Evolutionary conservation across 2,888 invertebrate species (phyloP).

Genomic region (Pristionchus japonicus): DNA sequence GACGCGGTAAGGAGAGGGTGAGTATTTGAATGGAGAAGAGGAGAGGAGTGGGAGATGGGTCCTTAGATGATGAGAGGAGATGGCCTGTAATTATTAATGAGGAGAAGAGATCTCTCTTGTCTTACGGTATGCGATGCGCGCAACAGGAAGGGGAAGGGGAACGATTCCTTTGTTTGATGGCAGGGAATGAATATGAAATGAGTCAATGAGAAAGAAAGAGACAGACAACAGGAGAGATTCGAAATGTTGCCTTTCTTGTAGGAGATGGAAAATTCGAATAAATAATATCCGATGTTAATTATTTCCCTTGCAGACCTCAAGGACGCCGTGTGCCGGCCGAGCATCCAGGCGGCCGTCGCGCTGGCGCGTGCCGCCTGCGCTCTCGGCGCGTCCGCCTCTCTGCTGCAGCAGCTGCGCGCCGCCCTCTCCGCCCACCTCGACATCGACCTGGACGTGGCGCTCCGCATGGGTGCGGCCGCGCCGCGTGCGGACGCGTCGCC

Average conservation of each 20-base stretch:
- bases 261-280: not conserved
- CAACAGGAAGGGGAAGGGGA: not conserved
- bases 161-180: not conserved
- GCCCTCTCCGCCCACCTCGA: constrained; percentile 18
- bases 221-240: not conserved
- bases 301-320: constrained; percentile 21
- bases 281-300: too few relatives aligned
- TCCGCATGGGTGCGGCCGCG: not conserved
- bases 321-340: constrained; percentile 17
- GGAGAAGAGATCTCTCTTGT: constrained; percentile 4
- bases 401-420: not conserved
- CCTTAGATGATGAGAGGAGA: constrained; percentile 33
- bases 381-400: not conserved
- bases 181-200: constrained; percentile 18
- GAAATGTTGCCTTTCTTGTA: not conserved
- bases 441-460: constrained; percentile 29
- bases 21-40: not conserved
- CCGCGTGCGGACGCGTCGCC: not conserved
- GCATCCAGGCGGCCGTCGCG: constrained; percentile 23
- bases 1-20: not conserved
- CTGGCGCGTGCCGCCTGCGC: not conserved
- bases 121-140: constrained; percentile 32
- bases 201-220: constrained; percentile 11
- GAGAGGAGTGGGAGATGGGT: not conserved
- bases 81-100: constrained; percentile 36